Conservation (phyloP, 1,140 invertebrate genomes). For the Teleopsis dalmanni region DNA sequence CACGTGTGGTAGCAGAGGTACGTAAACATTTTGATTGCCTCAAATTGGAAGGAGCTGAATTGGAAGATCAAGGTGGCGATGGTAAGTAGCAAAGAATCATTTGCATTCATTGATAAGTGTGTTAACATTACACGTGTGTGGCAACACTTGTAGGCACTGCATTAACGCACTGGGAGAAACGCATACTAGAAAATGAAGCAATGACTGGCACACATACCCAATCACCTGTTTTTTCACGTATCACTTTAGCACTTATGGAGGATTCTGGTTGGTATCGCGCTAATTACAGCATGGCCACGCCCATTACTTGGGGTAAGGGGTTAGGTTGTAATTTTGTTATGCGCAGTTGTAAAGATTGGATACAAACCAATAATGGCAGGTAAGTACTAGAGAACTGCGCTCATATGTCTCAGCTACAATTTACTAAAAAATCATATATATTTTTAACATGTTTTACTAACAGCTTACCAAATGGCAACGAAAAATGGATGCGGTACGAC, state of each 20-base stretch:
- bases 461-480: too few relatives aligned
- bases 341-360: constrained; percentile 95
- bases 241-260: constrained; percentile 95
- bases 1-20: constrained; percentile 77
- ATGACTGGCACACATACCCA: constrained; percentile 99
- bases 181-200: constrained; percentile 98
- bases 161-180: constrained; percentile 97
- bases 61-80: constrained; percentile 97
- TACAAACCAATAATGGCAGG: constrained; percentile 52
- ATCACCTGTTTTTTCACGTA: constrained; percentile 92
- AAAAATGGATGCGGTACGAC: too few relatives aligned
- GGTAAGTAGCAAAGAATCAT: too few relatives aligned
- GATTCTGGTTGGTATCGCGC: constrained; percentile 93
- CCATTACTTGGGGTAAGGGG: constrained; percentile 80
- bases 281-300: constrained; percentile 83
- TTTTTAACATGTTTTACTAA: too few relatives aligned
- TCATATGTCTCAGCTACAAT: too few relatives aligned
- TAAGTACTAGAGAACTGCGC: too few relatives aligned
- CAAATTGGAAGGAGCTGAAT: constrained; percentile 87
- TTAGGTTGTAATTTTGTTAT: constrained; percentile 92
- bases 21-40: constrained; percentile 86
- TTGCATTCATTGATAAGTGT: too few relatives aligned
- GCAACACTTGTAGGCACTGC: too few relatives aligned
- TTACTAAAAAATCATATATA: too few relatives aligned
- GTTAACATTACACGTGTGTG: too few relatives aligned